Percentiles rank a stretch among this genome's conserved stretches.
phyloP scores from a whole-genome alignment of 2,888 invertebrate species.

The Mesochorus sp. region DNA sequence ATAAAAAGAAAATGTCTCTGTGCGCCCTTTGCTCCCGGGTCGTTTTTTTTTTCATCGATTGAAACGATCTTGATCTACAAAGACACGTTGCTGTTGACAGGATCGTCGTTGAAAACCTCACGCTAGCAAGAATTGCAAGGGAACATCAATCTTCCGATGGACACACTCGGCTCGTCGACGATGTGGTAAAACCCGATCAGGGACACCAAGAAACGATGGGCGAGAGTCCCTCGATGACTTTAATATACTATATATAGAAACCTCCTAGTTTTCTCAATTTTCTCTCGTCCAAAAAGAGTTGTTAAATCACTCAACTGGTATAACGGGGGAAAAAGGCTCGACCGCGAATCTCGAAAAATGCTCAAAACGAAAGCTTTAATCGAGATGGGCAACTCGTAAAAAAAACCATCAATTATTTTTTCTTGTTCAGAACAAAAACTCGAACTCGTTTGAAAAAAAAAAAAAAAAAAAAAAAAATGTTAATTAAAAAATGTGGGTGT shows the following conservation, averaged over 20 bases:
- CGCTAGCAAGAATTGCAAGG: background rate
- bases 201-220: slow-evolving; percentile 14
- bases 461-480: no score
- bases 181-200: slow-evolving; percentile 1
- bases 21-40: background rate
- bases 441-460: no score
- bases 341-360: no score
- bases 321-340: no score
- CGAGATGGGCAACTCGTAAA: no score
- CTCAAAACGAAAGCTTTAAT: no score
- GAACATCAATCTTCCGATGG: slow-evolving; percentile 62
- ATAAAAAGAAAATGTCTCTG: background rate
- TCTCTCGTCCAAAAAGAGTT: background rate
- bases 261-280: background rate
- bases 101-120: slow-evolving; percentile 1
- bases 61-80: slow-evolving; percentile 8
- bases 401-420: no score
- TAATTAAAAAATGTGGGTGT: no score
- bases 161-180: slow-evolving; percentile 35
- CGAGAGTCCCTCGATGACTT: slow-evolving; percentile 4
- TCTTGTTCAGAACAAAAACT: no score
- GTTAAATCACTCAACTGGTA: no score
- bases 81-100: slow-evolving; percentile 13
- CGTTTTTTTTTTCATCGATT: slow-evolving; percentile 32
- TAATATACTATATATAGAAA: background rate